Conservation (phyloP, 2,888 invertebrate species). For the Eilema griseolum region DNA sequence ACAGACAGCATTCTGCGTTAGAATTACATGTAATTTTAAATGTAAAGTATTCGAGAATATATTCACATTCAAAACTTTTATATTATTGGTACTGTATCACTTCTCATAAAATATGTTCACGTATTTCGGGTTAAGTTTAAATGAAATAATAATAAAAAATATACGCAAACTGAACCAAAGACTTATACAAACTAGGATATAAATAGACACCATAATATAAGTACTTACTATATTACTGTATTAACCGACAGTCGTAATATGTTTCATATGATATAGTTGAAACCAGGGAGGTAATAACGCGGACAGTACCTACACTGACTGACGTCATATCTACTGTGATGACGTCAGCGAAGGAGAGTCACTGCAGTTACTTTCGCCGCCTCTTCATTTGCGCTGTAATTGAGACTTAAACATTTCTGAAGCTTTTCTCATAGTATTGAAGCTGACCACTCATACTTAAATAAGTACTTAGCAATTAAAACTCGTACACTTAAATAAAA, state of each 20-base stretch:
- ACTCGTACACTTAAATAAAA: not conserved
- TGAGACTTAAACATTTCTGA: not conserved
- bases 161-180: conserved; percentile 23
- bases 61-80: not conserved
- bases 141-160: conserved; percentile 37
- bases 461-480: not conserved
- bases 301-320: too few relatives aligned
- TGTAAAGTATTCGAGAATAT: not conserved
- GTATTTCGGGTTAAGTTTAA: conserved; percentile 17
- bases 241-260: not conserved
- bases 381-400: too few relatives aligned
- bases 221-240: not conserved
- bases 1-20: not conserved
- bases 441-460: not conserved
- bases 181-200: not conserved
- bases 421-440: not conserved
- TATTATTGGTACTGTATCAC: not conserved
- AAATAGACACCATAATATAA: conserved; percentile 7
- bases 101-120: not conserved
- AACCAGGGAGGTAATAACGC: too few relatives aligned
- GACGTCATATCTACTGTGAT: too few relatives aligned
- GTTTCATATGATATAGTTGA: not conserved
- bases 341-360: too few relatives aligned
- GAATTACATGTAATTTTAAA: not conserved
- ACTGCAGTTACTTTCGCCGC: too few relatives aligned